Percentiles rank a stretch among this genome's conserved stretches.
Conservation (phyloP, 2,797 vertebrate genomes). For the Lithobates sylvaticus region DNA sequence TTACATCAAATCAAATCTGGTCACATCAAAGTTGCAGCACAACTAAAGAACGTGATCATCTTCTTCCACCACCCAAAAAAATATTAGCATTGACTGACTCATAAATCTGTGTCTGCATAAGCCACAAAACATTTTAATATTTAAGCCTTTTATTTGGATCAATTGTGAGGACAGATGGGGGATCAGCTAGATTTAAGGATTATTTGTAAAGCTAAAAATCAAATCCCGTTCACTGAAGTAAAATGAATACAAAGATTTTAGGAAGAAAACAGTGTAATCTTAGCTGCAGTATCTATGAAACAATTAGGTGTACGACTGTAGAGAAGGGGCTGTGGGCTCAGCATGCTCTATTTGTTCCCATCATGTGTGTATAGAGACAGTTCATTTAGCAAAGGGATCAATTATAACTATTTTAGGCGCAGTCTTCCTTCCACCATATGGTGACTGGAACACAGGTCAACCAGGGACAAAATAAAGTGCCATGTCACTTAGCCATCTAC, state of each 20-base stretch:
- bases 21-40: not conserved
- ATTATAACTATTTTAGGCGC: conserved; percentile 23
- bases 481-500: not conserved
- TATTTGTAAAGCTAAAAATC: not conserved
- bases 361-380: conserved; percentile 14
- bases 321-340: not conserved
- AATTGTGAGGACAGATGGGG: not conserved
- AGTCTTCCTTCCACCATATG: conserved; percentile 15
- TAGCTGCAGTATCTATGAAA: not conserved
- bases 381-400: conserved; percentile 32
- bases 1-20: not conserved
- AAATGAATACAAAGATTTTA: no score
- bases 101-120: not conserved
- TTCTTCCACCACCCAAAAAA: no score
- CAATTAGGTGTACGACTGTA: not conserved
- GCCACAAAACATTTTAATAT: not conserved
- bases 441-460: conserved; percentile 18
- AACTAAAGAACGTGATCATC: no score
- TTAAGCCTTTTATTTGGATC: not conserved
- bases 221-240: no score
- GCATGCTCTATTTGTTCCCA: not conserved
- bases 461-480: conserved; percentile 9
- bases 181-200: not conserved
- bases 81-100: no score
- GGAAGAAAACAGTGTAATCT: no score